Evolutionary conservation across 2,113 vertebrate genomes (phyloP).

Genomic region (Nymphicus hollandicus): DNA sequence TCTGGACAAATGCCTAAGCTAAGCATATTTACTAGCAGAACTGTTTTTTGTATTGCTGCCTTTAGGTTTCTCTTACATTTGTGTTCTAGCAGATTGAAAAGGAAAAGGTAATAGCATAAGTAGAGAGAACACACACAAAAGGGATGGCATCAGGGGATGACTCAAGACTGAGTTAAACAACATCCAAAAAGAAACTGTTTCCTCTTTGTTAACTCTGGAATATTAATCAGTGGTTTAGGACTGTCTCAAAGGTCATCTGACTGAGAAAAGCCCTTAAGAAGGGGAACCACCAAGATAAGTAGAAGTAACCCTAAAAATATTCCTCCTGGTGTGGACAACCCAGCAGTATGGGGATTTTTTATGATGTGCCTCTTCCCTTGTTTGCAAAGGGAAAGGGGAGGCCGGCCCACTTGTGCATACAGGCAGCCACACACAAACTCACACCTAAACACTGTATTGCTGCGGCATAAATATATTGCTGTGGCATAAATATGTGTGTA

Average conservation of each 20-base stretch:
- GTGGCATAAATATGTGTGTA: not conserved
- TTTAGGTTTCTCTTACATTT: not conserved
- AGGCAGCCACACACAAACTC: not conserved
- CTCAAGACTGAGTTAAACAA: not conserved
- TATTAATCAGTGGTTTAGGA: not conserved
- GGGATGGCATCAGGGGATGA: not conserved
- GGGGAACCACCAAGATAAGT: not conserved
- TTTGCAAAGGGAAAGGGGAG: not conserved
- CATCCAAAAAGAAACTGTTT: not conserved
- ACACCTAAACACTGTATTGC: not conserved
- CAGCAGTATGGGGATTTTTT: not conserved
- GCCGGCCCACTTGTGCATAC: not conserved
- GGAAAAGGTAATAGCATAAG: not conserved
- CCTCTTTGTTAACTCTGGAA: not conserved
- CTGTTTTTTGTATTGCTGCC: not conserved
- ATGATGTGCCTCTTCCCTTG: not conserved
- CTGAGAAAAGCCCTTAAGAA: not conserved
- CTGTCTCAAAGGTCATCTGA: not conserved
- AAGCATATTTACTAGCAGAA: not conserved
- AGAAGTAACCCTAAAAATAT: not conserved
- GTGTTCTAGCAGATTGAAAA: not conserved
- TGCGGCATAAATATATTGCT: not conserved
- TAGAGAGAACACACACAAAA: not conserved
- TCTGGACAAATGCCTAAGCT: not conserved
- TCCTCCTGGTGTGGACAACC: not conserved